phyloP scores from a whole-genome alignment of 1,140 invertebrate species.

The Aphis gossypii region DNA sequence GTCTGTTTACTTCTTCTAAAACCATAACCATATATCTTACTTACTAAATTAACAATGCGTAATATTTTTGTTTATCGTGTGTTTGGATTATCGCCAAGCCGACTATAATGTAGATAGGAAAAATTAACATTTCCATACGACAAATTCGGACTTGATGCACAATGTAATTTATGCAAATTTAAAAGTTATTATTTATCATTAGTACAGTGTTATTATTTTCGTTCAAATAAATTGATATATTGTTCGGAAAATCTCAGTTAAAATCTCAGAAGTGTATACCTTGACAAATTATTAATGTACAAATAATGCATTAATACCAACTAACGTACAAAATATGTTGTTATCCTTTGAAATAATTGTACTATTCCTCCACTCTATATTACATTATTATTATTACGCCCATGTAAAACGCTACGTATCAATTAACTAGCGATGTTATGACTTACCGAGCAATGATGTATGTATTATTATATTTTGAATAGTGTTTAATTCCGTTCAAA shows the following conservation, averaged over 20 bases:
- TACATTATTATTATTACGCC: not conserved
- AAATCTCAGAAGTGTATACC: not conserved
- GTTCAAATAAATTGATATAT: not conserved
- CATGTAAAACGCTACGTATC: not conserved
- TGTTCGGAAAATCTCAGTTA: not conserved
- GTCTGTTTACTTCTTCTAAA: not conserved
- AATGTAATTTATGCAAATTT: not conserved
- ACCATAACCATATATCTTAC: not conserved
- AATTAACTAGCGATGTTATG: not conserved
- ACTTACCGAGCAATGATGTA: not conserved
- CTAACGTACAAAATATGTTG: not conserved
- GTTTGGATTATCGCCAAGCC: not conserved
- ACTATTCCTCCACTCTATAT: not conserved
- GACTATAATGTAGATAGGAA: not conserved
- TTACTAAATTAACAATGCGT: not conserved
- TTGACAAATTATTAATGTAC: not conserved
- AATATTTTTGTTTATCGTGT: not conserved
- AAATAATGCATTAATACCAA: not conserved
- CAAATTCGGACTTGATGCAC: not conserved
- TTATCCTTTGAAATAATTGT: not conserved
- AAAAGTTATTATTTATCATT: not conserved
- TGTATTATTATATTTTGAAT: not conserved
- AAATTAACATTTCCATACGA: not conserved
- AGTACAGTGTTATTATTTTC: not conserved
- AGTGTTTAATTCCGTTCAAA: not conserved